phyloP scores from a whole-genome alignment of 2,797 vertebrate genomes.

The Xenopus petersii region DNA sequence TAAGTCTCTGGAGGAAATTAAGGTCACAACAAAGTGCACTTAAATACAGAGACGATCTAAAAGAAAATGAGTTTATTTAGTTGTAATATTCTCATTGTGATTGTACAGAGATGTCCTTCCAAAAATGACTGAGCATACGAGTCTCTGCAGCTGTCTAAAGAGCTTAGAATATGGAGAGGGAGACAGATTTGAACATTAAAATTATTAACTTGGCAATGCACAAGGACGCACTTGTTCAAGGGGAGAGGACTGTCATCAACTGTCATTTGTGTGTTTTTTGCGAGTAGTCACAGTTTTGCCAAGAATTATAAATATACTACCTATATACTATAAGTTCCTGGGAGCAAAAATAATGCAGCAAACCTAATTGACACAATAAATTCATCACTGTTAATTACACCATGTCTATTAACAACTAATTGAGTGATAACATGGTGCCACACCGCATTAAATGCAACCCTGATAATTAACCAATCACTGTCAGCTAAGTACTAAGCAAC shows the following conservation, averaged over 20 bases:
- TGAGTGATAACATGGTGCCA: no score
- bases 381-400: no score
- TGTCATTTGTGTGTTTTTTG: constrained; percentile 1
- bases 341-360: no score
- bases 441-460: no score
- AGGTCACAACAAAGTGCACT: background rate
- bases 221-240: constrained; percentile 1
- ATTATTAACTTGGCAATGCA: constrained; percentile 37
- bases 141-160: constrained; percentile 38
- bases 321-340: no score
- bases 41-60: background rate
- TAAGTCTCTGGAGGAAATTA: background rate
- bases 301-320: no score
- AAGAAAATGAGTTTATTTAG: constrained; percentile 33
- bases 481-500: no score
- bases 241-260: constrained; percentile 1
- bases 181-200: constrained; percentile 25
- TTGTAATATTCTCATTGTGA: constrained; percentile 16
- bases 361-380: no score
- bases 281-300: no score
- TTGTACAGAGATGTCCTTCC: constrained; percentile 49
- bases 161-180: constrained; percentile 40
- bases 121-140: constrained; percentile 33
- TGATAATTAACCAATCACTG: no score
- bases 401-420: no score